Percentiles rank a stretch among this genome's conserved stretches.
phyloP scores from a whole-genome alignment of 2,113 vertebrate genomes.

The Isurus oxyrinchus region DNA sequence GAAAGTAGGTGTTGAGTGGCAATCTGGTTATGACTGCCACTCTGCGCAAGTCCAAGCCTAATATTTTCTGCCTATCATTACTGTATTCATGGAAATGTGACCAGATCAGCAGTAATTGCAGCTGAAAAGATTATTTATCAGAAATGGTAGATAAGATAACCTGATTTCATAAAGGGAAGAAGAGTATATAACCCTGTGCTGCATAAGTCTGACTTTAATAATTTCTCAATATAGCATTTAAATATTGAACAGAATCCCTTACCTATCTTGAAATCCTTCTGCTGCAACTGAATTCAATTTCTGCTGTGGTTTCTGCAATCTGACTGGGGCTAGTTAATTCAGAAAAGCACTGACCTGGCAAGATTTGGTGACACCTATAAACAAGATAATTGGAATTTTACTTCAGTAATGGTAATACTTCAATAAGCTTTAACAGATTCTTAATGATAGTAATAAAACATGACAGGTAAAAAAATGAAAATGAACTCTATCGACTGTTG shows the following conservation, averaged over 20 bases:
- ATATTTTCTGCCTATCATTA: background rate
- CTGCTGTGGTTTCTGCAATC: background rate
- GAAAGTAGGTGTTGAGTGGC: no score
- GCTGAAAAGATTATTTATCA: constrained; percentile 3
- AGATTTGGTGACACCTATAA: background rate
- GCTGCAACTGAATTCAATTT: background rate
- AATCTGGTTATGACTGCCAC: no score
- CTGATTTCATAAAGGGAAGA: background rate
- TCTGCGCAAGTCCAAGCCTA: no score
- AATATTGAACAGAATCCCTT: background rate
- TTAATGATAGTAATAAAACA: background rate
- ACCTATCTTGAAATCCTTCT: background rate
- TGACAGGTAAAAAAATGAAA: constrained; percentile 5
- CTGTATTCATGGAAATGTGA: background rate
- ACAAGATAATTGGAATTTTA: constrained; percentile 6
- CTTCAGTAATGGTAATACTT: constrained; percentile 7
- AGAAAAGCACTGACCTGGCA: background rate
- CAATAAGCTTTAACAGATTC: background rate
- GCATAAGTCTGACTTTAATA: background rate
- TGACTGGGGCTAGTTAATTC: background rate
- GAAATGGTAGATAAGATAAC: background rate
- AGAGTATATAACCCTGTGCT: background rate
- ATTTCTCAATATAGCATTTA: background rate
- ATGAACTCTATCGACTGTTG: background rate
- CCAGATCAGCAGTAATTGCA: background rate